phyloP scores from a whole-genome alignment of 2,797 vertebrate species.

The Cuculus canorus region DNA sequence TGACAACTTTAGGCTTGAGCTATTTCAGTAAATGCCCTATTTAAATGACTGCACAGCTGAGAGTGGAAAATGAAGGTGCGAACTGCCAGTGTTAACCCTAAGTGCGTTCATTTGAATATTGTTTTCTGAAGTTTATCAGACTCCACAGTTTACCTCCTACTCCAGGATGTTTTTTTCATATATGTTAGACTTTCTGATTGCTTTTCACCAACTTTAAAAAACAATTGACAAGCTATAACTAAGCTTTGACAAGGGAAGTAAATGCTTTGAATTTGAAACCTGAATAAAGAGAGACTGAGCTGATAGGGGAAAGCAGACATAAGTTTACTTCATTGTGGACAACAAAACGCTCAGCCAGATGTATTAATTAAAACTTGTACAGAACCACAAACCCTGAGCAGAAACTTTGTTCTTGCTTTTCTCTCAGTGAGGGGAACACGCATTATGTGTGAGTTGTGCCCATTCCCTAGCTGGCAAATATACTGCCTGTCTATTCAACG shows the following conservation, averaged over 20 bases:
- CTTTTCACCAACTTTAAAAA: neutral
- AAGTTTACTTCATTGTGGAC: neutral
- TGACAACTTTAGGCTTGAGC: neutral
- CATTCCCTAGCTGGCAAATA: accelerated
- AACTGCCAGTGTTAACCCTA: neutral
- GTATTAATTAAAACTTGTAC: neutral
- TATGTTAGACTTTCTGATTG: neutral
- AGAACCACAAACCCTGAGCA: neutral
- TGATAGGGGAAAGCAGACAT: neutral
- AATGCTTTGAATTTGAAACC: neutral
- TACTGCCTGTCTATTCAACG: neutral
- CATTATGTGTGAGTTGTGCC: neutral
- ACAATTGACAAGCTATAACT: neutral
- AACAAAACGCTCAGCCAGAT: neutral
- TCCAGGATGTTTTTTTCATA: neutral
- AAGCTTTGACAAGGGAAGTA: neutral
- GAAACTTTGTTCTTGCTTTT: neutral
- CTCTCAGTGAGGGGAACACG: accelerated
- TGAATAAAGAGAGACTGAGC: neutral
- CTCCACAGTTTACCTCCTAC: neutral
- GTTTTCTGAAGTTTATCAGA: neutral
- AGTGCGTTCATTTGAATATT: neutral
- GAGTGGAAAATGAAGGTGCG: neutral
- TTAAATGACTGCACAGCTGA: neutral
- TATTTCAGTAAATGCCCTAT: constrained; percentile 47